Percentiles rank a stretch among this genome's conserved stretches.
These are phyloP conservation scores for Zaprionus inermis DNA, from an alignment of 1,140 invertebrate species.

Conservation along the genomic window DNA sequence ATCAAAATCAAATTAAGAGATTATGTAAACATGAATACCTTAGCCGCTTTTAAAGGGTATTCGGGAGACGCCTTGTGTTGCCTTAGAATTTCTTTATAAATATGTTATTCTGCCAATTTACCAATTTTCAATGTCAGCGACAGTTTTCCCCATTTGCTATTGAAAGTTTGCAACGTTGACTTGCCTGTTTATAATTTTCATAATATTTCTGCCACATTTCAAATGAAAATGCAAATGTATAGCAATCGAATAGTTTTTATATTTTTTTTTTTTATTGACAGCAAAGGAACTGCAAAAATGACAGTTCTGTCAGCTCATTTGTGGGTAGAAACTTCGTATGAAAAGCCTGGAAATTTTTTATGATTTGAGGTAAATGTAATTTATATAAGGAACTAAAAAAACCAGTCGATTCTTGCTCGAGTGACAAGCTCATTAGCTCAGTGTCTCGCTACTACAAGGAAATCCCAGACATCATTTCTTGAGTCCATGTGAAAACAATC, in stretches of 20 bases:
- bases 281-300: not conserved
- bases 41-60: not conserved
- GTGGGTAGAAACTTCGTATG: not conserved
- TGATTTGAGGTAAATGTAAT: not conserved
- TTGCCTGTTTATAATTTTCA: not conserved
- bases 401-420: too few relatives aligned
- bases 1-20: too few relatives aligned
- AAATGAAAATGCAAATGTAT: not conserved
- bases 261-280: not conserved
- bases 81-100: not conserved
- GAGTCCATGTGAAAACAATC: not conserved
- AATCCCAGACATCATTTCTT: not conserved
- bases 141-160: not conserved
- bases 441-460: too few relatives aligned
- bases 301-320: not conserved
- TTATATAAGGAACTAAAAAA: too few relatives aligned
- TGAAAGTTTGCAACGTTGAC: not conserved
- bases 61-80: not conserved
- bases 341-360: not conserved
- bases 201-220: not conserved
- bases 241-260: not conserved
- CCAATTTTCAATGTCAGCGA: not conserved
- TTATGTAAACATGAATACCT: too few relatives aligned
- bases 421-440: too few relatives aligned
- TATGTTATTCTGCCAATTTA: not conserved